A percentile compares a stretch with the other conserved stretches of the same genome.
phyloP scores from a whole-genome alignment of 1,140 invertebrate genomes.

The Cecropterus lyciades region DNA sequence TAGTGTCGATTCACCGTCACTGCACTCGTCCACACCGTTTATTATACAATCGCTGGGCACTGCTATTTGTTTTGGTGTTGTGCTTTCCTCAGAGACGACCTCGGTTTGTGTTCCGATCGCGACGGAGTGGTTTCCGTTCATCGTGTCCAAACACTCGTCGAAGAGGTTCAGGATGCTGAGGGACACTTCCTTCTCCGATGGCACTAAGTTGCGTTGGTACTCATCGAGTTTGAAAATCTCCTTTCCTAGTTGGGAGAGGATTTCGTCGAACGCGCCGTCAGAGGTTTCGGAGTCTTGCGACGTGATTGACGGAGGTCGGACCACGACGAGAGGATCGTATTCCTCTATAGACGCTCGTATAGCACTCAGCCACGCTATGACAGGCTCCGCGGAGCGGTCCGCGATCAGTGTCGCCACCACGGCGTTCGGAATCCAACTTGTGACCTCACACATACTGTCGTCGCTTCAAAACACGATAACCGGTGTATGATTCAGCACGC shows the following conservation, averaged over 20 bases:
- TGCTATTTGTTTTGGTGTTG: conserved; percentile 40
- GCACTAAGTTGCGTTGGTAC: conserved; percentile 71
- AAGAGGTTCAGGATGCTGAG: conserved; percentile 78
- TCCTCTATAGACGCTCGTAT: conserved; percentile 74
- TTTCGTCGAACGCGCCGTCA: conserved; percentile 78
- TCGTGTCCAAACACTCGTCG: conserved; percentile 72
- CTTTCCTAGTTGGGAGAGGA: conserved; percentile 76
- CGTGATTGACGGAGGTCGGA: conserved; percentile 47
- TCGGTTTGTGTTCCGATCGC: conserved; percentile 48
- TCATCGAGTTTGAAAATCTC: conserved; percentile 80
- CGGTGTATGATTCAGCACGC: conserved; percentile 79
- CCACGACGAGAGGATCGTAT: conserved; percentile 70
- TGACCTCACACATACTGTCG: conserved; percentile 70
- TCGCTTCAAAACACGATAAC: conserved; percentile 69
- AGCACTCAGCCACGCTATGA: conserved; percentile 70
- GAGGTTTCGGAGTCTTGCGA: conserved; percentile 49
- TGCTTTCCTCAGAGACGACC: conserved; percentile 24
- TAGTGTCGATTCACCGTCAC: conserved; percentile 60
- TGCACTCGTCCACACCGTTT: conserved; percentile 55
- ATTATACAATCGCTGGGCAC: conserved; percentile 42
- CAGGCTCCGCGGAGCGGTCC: conserved; percentile 64
- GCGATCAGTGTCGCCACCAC: conserved; percentile 69
- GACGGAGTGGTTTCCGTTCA: conserved; percentile 38
- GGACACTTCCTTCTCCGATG: conserved; percentile 63
- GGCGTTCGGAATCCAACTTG: conserved; percentile 80